Conservation (phyloP, 2,113 vertebrate genomes). For the Panthera uncia region DNA sequence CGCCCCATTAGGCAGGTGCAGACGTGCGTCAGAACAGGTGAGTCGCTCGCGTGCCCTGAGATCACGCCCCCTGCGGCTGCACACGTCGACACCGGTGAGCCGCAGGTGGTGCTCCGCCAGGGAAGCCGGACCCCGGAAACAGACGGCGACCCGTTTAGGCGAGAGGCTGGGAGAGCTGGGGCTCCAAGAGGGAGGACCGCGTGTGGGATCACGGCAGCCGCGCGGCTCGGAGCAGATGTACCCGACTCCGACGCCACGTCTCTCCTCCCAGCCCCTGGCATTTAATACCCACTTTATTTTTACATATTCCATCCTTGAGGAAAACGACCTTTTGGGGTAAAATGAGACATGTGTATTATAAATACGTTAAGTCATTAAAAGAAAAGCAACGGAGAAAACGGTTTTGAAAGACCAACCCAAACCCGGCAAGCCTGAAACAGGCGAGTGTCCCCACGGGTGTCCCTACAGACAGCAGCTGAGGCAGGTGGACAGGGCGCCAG, state of each 20-base stretch:
- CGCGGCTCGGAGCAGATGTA: not conserved
- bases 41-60: not conserved
- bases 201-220: rapidly evolving
- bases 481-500: not conserved
- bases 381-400: not conserved
- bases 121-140: not conserved
- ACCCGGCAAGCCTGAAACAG: not conserved
- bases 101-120: not conserved
- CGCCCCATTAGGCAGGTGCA: not conserved
- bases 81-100: not conserved
- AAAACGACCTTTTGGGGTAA: not conserved
- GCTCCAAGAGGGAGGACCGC: not conserved
- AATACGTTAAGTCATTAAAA: not conserved
- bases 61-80: not conserved
- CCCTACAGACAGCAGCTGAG: too few species aligned
- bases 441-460: too few species aligned
- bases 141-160: not conserved
- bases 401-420: not conserved
- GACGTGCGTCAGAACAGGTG: not conserved
- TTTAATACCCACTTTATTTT: not conserved
- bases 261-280: not conserved
- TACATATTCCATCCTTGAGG: not conserved
- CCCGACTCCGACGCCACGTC: too few species aligned
- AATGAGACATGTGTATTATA: not conserved
- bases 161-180: not conserved